Percentiles rank a stretch among this genome's conserved stretches.
These are phyloP conservation scores for Caenorhabditis zanzibari DNA, from an alignment of 2,888 invertebrate species.

Conservation along the genomic window DNA sequence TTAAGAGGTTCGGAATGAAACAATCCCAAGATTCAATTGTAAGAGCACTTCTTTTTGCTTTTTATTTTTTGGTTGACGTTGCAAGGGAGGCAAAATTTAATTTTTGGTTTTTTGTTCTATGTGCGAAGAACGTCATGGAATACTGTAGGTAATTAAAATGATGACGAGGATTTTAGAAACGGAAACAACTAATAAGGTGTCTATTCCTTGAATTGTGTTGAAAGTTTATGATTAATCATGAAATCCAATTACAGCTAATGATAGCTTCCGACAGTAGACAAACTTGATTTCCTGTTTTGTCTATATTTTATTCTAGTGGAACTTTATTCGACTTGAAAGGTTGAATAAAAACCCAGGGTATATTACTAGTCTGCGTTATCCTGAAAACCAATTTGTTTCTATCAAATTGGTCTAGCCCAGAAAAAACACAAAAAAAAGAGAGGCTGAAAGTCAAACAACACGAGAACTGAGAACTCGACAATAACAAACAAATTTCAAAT, in stretches of 20 bases:
- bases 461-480: neutral
- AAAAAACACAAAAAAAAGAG: neutral
- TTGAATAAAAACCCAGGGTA: too few species aligned
- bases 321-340: too few species aligned
- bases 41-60: constrained; percentile 3
- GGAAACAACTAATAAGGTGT: neutral
- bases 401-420: too few species aligned
- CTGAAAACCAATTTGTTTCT: too few species aligned
- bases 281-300: neutral
- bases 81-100: neutral
- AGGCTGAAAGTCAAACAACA: neutral
- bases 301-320: neutral
- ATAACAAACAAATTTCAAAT: constrained; percentile 9
- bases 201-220: neutral
- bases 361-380: too few species aligned
- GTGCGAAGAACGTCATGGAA: neutral
- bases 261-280: neutral
- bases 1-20: constrained; percentile 64
- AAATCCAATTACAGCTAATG: neutral
- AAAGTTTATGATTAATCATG: neutral
- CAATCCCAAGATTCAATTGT: constrained; percentile 46
- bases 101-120: constrained; percentile 11
- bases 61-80: constrained; percentile 4
- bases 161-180: neutral
- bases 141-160: neutral